phyloP scores from a whole-genome alignment of 2,797 vertebrate genomes.

The Odontamblyopus lacepedii region DNA sequence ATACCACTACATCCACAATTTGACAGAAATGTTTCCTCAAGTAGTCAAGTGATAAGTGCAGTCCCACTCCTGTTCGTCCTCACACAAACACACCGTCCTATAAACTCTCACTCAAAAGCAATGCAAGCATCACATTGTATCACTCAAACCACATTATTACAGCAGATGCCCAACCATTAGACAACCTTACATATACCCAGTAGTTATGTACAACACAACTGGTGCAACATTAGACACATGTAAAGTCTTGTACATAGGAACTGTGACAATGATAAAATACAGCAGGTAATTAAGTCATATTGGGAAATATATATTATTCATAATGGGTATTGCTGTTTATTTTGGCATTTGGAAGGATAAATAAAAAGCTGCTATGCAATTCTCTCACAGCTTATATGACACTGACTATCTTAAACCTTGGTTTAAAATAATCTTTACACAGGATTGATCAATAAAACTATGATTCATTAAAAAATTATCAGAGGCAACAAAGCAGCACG shows the following conservation, averaged over 20 bases:
- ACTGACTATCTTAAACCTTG: slow-evolving; percentile 33
- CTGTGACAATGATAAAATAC: slow-evolving; percentile 74
- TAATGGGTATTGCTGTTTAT: slow-evolving; percentile 60
- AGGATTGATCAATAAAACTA: slow-evolving; percentile 41
- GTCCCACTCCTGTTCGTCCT: slow-evolving; percentile 34
- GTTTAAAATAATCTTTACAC: slow-evolving; percentile 35
- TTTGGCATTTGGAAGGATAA: slow-evolving; percentile 68
- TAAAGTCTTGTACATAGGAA: slow-evolving; percentile 64
- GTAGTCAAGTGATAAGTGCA: slow-evolving; percentile 76
- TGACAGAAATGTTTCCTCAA: slow-evolving; percentile 66
- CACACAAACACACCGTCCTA: slow-evolving; percentile 57
- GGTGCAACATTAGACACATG: slow-evolving; percentile 60
- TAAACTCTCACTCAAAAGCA: slow-evolving; percentile 59
- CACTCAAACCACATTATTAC: slow-evolving; percentile 63
- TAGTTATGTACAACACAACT: slow-evolving; percentile 72
- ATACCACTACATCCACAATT: slow-evolving; percentile 56
- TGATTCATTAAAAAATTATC: slow-evolving; percentile 26
- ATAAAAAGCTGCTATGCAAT: slow-evolving; percentile 50
- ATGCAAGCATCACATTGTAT: slow-evolving; percentile 58
- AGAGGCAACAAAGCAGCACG: slow-evolving; percentile 45
- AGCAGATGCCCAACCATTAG: slow-evolving; percentile 68
- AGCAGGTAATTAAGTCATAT: slow-evolving; percentile 71
- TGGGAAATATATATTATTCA: slow-evolving; percentile 68
- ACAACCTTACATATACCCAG: slow-evolving; percentile 63
- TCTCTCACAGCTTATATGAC: slow-evolving; percentile 59